Base-by-base conservation (phyloP, 1,140 invertebrate genomes). In the Vanessa tameamea region DNA sequence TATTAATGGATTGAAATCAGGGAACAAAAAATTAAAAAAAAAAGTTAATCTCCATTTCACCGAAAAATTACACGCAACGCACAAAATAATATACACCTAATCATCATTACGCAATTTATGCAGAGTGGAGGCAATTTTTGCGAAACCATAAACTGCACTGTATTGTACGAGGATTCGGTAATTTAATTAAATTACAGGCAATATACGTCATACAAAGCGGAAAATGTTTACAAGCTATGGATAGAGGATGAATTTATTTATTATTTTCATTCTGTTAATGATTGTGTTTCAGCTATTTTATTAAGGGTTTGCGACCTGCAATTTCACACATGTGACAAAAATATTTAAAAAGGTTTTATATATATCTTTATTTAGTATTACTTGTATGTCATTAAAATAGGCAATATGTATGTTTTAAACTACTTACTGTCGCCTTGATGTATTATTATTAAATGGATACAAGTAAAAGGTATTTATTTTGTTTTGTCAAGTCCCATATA, bases 141-240 rank as follows among this genome's bases (percentile, higher is more conserved):
- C 82, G 81, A 80, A 85, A 81, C 80, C 83, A 84, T 87, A 87
- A 86, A 83, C 77, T 85, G 77, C 76, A 77, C 66, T 67, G 78
- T 64, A 80, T 76, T 80, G 74, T 80, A 69, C 78, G 77, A 78
- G 81, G 81, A 85, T 82, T 85, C 80, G 81, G 76, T 85, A 82
- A 81, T 86, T 81, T 87, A 26, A 83, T 86, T 82, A 88, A 88
- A 88, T 88, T 86, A 88, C 83, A 81, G 79, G 82, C 82, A 83
- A 85, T 87, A 86, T 61, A 57, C 55, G 20, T 57, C 13, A 57
- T 57, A 20, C 9, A 9, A 53, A 9, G n/a, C 15, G 50, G n/a
- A 53, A 53, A 53, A 53, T 53, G 50, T 16, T 9, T n/a, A 53
- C 50, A 15, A 14, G 4, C 13, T 14, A 15, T n/a, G 13, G 48